A percentile compares a stretch with the other conserved stretches of the same genome.
These are phyloP conservation scores for Tiphia femorata DNA, from an alignment of 2,888 invertebrate species.

Conservation along the genomic window DNA sequence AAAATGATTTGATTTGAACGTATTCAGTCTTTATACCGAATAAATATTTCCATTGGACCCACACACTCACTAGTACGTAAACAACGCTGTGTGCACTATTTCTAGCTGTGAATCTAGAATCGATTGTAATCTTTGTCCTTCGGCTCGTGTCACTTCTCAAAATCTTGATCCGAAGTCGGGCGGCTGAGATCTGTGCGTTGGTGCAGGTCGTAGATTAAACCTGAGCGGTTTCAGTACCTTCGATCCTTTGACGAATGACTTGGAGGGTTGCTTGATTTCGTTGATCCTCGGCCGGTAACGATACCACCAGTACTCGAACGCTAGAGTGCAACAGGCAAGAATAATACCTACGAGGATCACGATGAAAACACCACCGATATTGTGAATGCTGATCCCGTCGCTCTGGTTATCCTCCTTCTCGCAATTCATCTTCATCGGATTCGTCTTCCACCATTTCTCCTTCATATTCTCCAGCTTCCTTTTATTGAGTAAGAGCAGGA, in stretches of 20 bases:
- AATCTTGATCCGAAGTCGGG: not conserved
- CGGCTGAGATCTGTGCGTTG: slow-evolving; percentile 52
- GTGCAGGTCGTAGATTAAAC: slow-evolving; percentile 57
- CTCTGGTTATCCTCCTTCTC: slow-evolving; percentile 92
- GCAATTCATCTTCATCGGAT: slow-evolving; percentile 82
- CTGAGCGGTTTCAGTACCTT: slow-evolving; percentile 36
- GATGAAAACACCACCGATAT: slow-evolving; percentile 98
- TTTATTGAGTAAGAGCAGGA: slow-evolving; percentile 92
- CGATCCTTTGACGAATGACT: slow-evolving; percentile 15
- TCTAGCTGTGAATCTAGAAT: too few species aligned
- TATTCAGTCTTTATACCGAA: too few species aligned
- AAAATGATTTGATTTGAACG: too few species aligned
- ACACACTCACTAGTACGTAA: too few species aligned
- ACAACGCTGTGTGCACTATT: too few species aligned
- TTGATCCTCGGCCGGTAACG: slow-evolving; percentile 78
- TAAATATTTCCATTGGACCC: too few species aligned
- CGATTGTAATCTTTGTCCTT: too few species aligned
- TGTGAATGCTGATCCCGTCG: slow-evolving; percentile 97
- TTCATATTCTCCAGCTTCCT: slow-evolving; percentile 93
- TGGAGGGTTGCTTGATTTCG: slow-evolving; percentile 18
- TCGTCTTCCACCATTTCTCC: slow-evolving; percentile 96
- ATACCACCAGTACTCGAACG: slow-evolving; percentile 96
- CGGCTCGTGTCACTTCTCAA: too few species aligned
- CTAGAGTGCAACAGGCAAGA: slow-evolving; percentile 89
- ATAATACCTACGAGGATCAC: slow-evolving; percentile 97